Evolutionary conservation across 1,140 invertebrate species (phyloP).

Genomic region (Caenorhabditis inopinata): DNA sequence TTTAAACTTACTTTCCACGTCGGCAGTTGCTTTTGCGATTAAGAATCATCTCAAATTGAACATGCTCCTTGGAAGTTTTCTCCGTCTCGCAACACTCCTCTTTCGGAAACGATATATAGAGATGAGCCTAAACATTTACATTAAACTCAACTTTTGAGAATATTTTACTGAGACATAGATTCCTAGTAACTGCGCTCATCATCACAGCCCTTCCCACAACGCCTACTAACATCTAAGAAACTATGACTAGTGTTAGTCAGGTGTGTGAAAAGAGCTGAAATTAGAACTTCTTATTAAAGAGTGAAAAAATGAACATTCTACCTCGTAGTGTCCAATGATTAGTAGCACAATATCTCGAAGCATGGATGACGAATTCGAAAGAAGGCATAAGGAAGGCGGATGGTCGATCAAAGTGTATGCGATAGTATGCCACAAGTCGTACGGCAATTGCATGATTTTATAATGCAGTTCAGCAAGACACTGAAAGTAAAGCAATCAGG

Average conservation of each 20-base stretch:
- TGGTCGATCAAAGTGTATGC: background rate
- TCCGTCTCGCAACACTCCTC: background rate
- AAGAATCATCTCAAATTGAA: conserved; percentile 19
- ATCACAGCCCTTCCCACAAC: conserved; percentile 26
- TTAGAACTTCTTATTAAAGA: background rate
- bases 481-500: background rate
- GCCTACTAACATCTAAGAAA: conserved; percentile 16
- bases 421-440: conserved; percentile 1
- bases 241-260: conserved; percentile 8
- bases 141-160: background rate
- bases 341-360: background rate
- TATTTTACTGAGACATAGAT: too few species aligned
- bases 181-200: background rate
- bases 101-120: background rate
- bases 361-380: background rate
- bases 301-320: background rate
- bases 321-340: conserved; percentile 20
- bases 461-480: background rate
- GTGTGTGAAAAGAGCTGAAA: conserved; percentile 14
- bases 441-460: background rate
- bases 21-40: background rate
- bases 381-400: background rate
- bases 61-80: conserved; percentile 1
- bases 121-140: background rate
- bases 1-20: background rate